Conservation (phyloP, 1,140 invertebrate species). For the Tetragnatha versicolor region DNA sequence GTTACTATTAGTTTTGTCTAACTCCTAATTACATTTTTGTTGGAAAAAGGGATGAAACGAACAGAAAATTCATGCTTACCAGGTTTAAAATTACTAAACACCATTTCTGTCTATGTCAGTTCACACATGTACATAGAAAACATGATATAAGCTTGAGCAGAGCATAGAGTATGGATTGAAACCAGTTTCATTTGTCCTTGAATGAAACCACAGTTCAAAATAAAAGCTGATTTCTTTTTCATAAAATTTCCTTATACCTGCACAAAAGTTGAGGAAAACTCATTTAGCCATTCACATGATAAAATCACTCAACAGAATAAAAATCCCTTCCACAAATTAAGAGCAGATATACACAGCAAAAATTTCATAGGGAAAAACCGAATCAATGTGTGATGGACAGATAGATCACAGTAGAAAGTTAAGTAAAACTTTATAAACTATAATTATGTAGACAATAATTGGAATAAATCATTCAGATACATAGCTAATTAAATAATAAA, state of each 20-base stretch:
- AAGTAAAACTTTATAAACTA: neutral
- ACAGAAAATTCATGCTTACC: slow-evolving; percentile 26
- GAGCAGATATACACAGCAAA: neutral
- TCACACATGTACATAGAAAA: slow-evolving; percentile 2
- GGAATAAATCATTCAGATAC: no score
- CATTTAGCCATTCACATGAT: neutral
- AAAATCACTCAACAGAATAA: neutral
- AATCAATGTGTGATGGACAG: neutral
- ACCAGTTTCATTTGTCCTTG: slow-evolving; percentile 49
- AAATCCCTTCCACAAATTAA: no score
- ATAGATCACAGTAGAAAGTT: neutral
- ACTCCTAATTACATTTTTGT: no score
- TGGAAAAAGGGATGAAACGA: no score
- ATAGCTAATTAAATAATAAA: no score
- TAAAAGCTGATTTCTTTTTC: slow-evolving; percentile 19
- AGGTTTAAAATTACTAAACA: slow-evolving; percentile 37
- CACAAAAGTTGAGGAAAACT: neutral
- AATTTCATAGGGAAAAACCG: neutral
- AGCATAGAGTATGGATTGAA: slow-evolving; percentile 14
- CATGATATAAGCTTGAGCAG: slow-evolving; percentile 12
- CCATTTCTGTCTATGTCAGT: slow-evolving; percentile 32
- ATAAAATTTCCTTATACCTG: slow-evolving; percentile 45
- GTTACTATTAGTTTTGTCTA: no score
- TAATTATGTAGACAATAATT: no score
- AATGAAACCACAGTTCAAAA: slow-evolving; percentile 25